These are phyloP conservation scores for Manis crassicaudata DNA, from an alignment of 2,797 vertebrate genomes.

Conservation along the genomic window DNA sequence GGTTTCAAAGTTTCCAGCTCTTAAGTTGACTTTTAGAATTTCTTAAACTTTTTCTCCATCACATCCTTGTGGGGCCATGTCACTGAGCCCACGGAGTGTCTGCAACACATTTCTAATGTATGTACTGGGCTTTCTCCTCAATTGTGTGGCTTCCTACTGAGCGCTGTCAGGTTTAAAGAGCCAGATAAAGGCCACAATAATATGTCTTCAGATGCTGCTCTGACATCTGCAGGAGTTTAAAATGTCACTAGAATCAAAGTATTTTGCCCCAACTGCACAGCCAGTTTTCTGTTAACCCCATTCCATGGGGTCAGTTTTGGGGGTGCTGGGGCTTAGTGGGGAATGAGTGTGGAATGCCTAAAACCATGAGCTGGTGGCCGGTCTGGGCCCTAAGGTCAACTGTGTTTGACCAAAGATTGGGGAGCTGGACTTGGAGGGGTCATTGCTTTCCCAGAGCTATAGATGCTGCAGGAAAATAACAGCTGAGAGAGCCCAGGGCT, in stretches of 20 bases:
- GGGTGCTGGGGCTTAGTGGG: background rate
- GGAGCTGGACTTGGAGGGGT: background rate
- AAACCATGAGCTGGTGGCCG: background rate
- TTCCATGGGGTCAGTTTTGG: background rate
- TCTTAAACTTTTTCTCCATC: background rate
- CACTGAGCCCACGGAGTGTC: background rate
- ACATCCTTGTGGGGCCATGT: background rate
- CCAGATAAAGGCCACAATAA: conserved; percentile 73
- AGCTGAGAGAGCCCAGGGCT: too few species aligned
- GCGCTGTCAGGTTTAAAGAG: conserved; percentile 67
- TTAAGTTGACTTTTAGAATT: conserved; percentile 61
- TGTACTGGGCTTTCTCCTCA: conserved; percentile 15
- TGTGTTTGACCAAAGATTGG: background rate
- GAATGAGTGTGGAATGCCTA: background rate
- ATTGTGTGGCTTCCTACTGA: conserved; percentile 62
- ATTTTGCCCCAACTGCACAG: conserved; percentile 57
- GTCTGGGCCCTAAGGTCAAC: background rate
- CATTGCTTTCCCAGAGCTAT: background rate
- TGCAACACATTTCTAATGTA: background rate
- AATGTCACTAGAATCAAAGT: conserved; percentile 66
- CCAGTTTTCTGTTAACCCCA: conserved; percentile 26
- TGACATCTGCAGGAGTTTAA: conserved; percentile 70
- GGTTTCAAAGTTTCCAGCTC: conserved; percentile 34
- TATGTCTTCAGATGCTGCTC: conserved; percentile 65
- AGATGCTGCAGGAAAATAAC: background rate